Base-by-base conservation (phyloP, 2,797 vertebrate species). In the Chelidonichthys spinosus region DNA sequence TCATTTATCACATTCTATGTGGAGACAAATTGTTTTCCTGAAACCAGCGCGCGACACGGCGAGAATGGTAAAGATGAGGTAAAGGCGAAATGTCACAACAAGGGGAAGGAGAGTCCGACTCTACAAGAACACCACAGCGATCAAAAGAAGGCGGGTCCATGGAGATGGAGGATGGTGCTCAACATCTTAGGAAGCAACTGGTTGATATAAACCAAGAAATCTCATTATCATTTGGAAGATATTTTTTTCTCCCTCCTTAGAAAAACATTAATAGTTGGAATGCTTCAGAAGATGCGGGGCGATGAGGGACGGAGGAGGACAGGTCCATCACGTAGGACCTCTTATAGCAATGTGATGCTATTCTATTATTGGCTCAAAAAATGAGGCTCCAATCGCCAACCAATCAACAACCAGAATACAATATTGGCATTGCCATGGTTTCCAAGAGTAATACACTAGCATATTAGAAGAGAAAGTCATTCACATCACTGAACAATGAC, bases 1-100 rank as follows among this genome's bases (percentile, higher is more conserved):
- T 89, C 83, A 90, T 88, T 89, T 89, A 85, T 92, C 89, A 89
- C 86, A 53, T 90, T 87, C 82, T 78, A 86, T 59, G 79, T 69
- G 3, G 54, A 83, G 82, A 89, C 82, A 86, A 88, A 89, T 90
- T 72, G 84, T 92, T 88, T 90, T 74, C 72, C 62, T 74, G 62
- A 82, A 85, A 73, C 70, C 69, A 4, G 60, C 6, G 72, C 75
- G 73, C 81, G 60, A 74, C 85, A 87, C 78, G 78, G 81, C 81
- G 68, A 75, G 67, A 84, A 78, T 7, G 81, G 79, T 67, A 70
- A 74, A 78, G 85, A 83, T 55, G 69, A 76, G 64, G 70, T 69
- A 58, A 77, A 74, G 65, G 25, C 13, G 55, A 85, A 77, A 79
- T 75, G 82, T 73, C 77, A 84, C 58, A 18, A 63, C 18, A 37